These are phyloP conservation scores for Prunella himalayana DNA, from an alignment of 2,113 vertebrate species.

Conservation along the genomic window DNA sequence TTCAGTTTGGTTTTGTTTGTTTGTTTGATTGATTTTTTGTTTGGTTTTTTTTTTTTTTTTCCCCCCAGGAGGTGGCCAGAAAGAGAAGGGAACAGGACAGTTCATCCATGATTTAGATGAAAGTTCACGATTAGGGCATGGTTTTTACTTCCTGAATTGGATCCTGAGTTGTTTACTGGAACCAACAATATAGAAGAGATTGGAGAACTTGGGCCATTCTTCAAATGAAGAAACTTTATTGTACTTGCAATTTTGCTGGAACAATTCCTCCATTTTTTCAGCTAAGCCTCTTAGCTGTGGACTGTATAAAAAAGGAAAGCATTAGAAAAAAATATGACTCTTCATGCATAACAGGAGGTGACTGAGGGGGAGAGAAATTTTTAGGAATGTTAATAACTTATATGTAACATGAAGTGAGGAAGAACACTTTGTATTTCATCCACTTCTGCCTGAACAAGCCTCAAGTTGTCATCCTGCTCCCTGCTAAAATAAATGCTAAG, in stretches of 20 bases:
- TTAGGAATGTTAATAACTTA: conserved; percentile 23
- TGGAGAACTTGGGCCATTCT: not conserved
- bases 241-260: not conserved
- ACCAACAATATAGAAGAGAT: not conserved
- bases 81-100: not conserved
- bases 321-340: not conserved
- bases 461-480: not conserved
- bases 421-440: not conserved
- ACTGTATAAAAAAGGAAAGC: not conserved
- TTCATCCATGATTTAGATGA: not conserved
- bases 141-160: not conserved
- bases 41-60: not conserved
- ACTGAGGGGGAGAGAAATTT: not conserved
- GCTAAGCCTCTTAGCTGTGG: not conserved
- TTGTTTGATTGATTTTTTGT: no score
- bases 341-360: not conserved
- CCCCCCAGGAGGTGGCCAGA: not conserved
- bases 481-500: not conserved
- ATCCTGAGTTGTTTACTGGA: not conserved
- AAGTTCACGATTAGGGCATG: not conserved
- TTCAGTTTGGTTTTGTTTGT: not conserved
- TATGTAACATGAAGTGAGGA: not conserved
- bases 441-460: not conserved
- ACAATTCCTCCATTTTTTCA: not conserved
- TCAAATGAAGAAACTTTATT: not conserved